Evolutionary conservation across 2,113 vertebrate genomes (phyloP), one percentile per base, ranked within the genome.

Genomic region (Scytalopus superciliaris): DNA sequence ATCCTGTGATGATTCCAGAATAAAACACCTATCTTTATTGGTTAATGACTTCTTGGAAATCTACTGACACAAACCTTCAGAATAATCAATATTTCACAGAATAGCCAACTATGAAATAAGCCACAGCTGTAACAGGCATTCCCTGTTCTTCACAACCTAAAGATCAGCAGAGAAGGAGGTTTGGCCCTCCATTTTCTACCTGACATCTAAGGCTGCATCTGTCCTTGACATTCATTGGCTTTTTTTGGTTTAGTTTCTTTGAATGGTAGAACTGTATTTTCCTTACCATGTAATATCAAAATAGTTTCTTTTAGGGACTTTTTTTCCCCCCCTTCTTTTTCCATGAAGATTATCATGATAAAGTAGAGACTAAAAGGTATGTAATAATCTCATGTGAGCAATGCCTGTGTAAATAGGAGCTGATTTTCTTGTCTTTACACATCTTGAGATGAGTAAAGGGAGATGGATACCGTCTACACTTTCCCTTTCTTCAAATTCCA

Each of bases 31-130:
- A 53, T 72, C 79, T 86, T 86, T 35, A 56, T 14, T 89, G 45
- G 39, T 37, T 96, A 96, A 90, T 53, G 68, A 63, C 16, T 94
- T 91, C 84, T 90, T 88, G 82, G 75, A 90, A 91, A 88, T 77
- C 62, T 93, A 83, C 68, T 74, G 75, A 57, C 50, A 59, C 10
- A 74, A 42, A 67, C 47, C 33, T 86, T 90, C 56, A 37, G 72
- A 87, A 91, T 80, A 91, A 96, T 88, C 91, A 74, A 74, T 95
- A 91, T 83, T 93, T 91, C 70, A 93, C 35, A 59, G 53, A 68
- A 87, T 4, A 80, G 45, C 40, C 53, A 82, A 30, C 37, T 78
- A 24, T 53, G 1, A 87, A 90, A 81, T 79, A 84, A 91, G 25
- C 22, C 73, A 49, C 84, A 90, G 49, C 57, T 89, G 64, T 56